Percentiles rank a stretch among this genome's conserved stretches.
Conservation (phyloP, 2,888 invertebrate species). For the Carterocephalus palaemon region DNA sequence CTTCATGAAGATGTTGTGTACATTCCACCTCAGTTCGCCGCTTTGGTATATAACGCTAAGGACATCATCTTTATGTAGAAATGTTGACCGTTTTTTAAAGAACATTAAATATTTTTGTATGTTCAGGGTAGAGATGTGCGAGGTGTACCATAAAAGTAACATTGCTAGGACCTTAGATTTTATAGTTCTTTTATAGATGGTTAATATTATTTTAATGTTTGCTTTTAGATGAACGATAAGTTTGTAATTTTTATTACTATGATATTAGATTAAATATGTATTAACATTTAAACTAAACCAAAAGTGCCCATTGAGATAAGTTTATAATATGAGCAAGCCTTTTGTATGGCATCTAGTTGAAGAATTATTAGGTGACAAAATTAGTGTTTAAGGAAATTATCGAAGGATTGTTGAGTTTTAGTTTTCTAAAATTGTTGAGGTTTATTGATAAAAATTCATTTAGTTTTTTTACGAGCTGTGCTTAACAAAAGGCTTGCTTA, state of each 20-base stretch:
- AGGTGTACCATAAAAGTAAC: slow-evolving; percentile 69
- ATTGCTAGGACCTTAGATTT: slow-evolving; percentile 73
- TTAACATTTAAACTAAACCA: slow-evolving; percentile 78
- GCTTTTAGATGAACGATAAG: slow-evolving; percentile 74
- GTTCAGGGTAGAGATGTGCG: slow-evolving; percentile 65
- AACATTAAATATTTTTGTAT: slow-evolving; percentile 78
- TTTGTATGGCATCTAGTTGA: slow-evolving; percentile 72
- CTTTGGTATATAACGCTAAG: slow-evolving; percentile 19
- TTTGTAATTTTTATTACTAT: slow-evolving; percentile 75
- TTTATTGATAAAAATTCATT: slow-evolving; percentile 64
- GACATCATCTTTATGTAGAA: slow-evolving; percentile 49
- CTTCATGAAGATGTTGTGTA: slow-evolving; percentile 48
- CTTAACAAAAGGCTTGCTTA: slow-evolving; percentile 70
- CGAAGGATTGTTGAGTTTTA: slow-evolving; percentile 72
- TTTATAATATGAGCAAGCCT: slow-evolving; percentile 72
- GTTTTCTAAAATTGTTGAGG: slow-evolving; percentile 76
- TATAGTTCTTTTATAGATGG: slow-evolving; percentile 74
- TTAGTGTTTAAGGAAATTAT: slow-evolving; percentile 74
- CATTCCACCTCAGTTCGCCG: slow-evolving; percentile 26
- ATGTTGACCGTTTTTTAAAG: slow-evolving; percentile 58
- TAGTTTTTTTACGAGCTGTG: slow-evolving; percentile 67
- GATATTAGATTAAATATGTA: slow-evolving; percentile 69
- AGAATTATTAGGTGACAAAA: slow-evolving; percentile 75
- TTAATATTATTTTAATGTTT: slow-evolving; percentile 73
- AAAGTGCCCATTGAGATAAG: slow-evolving; percentile 80